Percentiles rank a stretch among this genome's conserved stretches.
These are phyloP conservation scores for Ctenodactylus gundi DNA, from an alignment of 2,113 vertebrate genomes.

Conservation along the genomic window DNA sequence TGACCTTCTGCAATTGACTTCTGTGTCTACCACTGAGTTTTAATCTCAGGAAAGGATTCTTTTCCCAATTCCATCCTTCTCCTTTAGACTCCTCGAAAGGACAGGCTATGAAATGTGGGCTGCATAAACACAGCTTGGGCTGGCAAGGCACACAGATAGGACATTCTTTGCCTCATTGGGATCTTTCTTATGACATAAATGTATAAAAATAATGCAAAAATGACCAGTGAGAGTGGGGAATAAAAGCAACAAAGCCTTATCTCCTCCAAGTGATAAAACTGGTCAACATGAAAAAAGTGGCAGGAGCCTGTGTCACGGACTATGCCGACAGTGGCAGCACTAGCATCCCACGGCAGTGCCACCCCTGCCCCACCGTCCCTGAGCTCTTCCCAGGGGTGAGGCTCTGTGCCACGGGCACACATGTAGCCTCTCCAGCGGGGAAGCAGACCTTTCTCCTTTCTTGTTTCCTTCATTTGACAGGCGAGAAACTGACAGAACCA, in stretches of 20 bases:
- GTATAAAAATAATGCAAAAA: neutral
- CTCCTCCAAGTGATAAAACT: neutral
- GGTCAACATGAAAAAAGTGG: neutral
- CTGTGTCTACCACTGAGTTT: neutral
- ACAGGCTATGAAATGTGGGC: neutral
- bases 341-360: no score
- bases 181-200: neutral
- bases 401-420: neutral
- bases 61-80: neutral
- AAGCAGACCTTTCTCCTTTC: neutral
- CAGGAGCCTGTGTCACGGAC: neutral
- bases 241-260: neutral
- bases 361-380: no score
- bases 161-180: neutral
- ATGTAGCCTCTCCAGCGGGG: neutral
- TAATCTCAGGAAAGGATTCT: neutral
- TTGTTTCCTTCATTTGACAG: neutral
- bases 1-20: neutral
- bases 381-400: neutral
- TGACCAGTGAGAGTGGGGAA: neutral
- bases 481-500: neutral
- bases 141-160: neutral
- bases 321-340: neutral
- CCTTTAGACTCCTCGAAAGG: neutral
- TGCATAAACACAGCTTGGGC: neutral